These are phyloP conservation scores for Chloroclystis v-ata DNA, from an alignment of 2,888 invertebrate genomes.

Conservation along the genomic window DNA sequence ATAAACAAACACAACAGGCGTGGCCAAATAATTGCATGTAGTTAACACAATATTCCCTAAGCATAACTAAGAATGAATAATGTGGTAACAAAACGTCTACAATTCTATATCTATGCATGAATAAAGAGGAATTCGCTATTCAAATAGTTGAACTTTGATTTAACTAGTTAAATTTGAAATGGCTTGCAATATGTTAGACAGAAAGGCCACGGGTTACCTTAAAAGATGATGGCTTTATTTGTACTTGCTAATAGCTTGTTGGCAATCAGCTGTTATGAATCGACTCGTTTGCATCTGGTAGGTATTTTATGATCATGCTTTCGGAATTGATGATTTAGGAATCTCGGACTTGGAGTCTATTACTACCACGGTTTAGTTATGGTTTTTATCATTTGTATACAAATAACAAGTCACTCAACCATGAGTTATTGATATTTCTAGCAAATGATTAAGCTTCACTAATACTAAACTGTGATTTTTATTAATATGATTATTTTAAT, in stretches of 20 bases:
- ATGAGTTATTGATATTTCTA: no score
- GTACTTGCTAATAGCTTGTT: slow-evolving; percentile 9
- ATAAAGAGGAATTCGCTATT: slow-evolving; percentile 38
- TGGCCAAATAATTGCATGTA: no score
- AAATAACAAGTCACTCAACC: no score
- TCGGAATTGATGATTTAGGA: neutral
- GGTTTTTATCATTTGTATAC: no score
- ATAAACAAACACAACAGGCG: no score
- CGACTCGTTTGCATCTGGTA: neutral
- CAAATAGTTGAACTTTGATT: slow-evolving; percentile 35
- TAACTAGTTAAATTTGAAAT: slow-evolving; percentile 23
- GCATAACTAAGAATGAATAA: slow-evolving; percentile 26
- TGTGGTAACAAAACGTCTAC: slow-evolving; percentile 29
- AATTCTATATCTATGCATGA: slow-evolving; percentile 29
- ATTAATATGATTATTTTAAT: no score
- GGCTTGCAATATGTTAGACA: slow-evolving; percentile 19
- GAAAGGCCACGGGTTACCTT: slow-evolving; percentile 20
- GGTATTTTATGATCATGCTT: neutral
- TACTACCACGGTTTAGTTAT: no score
- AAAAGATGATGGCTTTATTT: slow-evolving; percentile 21
- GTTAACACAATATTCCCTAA: slow-evolving; percentile 1
- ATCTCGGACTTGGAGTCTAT: no score
- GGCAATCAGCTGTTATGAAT: neutral
- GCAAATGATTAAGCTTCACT: no score
- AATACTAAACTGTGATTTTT: no score